phyloP scores from a whole-genome alignment of 2,888 invertebrate species.

The Metellina segmentata region DNA sequence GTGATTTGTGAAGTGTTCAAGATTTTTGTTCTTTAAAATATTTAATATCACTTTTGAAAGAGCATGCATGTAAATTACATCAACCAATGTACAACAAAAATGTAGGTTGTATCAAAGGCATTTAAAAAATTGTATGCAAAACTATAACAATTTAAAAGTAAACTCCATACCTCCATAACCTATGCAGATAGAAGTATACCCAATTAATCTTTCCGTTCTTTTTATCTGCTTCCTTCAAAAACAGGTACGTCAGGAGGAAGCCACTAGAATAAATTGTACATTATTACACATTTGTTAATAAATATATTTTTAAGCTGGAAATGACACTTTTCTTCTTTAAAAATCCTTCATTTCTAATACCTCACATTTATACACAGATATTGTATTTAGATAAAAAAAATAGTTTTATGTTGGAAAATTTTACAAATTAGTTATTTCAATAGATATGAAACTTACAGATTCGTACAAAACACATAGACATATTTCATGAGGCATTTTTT shows the following conservation, averaged over 20 bases:
- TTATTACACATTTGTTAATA: not conserved
- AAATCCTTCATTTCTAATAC: not conserved
- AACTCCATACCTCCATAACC: slow-evolving; percentile 74
- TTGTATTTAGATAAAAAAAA: not conserved
- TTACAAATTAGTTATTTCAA: not conserved
- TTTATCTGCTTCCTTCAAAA: slow-evolving; percentile 70
- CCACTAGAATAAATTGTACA: slow-evolving; percentile 69
- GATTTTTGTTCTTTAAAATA: no score
- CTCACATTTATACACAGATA: not conserved
- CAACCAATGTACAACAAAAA: no score
- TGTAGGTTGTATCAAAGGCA: no score
- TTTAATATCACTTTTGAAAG: no score
- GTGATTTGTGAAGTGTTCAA: no score
- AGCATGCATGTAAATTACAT: no score
- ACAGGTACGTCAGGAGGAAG: slow-evolving; percentile 75
- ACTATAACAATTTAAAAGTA: not conserved
- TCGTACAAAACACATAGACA: no score
- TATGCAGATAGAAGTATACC: slow-evolving; percentile 76
- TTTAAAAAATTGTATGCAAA: not conserved
- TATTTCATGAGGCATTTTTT: no score
- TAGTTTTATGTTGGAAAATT: not conserved
- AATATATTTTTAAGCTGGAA: no score
- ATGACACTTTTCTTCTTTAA: not conserved
- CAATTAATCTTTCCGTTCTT: slow-evolving; percentile 74
- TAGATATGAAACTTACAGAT: not conserved